Conservation (phyloP, 1,140 invertebrate genomes). For the Oppia nitens region DNA sequence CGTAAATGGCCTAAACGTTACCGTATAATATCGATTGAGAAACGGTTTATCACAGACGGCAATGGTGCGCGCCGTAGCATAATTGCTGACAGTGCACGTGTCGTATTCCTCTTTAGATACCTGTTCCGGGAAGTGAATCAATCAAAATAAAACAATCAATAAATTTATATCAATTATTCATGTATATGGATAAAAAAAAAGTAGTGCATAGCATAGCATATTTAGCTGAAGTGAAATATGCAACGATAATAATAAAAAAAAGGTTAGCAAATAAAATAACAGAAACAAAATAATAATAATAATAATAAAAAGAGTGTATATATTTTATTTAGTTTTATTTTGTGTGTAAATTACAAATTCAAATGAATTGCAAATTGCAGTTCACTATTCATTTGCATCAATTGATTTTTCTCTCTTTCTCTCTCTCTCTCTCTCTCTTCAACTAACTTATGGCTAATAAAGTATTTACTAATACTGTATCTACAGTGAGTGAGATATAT, state of each 20-base stretch:
- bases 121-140: too few species aligned
- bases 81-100: conserved; percentile 83
- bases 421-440: not conserved
- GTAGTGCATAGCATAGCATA: too few species aligned
- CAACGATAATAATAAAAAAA: too few species aligned
- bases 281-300: too few species aligned
- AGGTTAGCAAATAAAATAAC: too few species aligned
- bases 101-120: conserved; percentile 86
- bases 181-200: too few species aligned
- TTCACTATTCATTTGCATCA: not conserved
- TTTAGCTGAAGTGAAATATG: too few species aligned
- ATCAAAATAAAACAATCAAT: too few species aligned
- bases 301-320: too few species aligned
- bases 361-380: not conserved
- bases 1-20: conserved; percentile 87
- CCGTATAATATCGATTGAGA: conserved; percentile 86
- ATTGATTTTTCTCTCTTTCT: conserved; percentile 1
- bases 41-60: conserved; percentile 87
- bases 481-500: not conserved
- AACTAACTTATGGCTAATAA: not conserved
- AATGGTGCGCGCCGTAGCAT: conserved; percentile 65
- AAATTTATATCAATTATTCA: too few species aligned
- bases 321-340: too few species aligned
- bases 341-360: too few species aligned
- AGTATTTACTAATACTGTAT: not conserved